Percentiles rank a stretch among this genome's conserved stretches.
Conservation (phyloP, 2,113 vertebrate species). For the Edolisoma coerulescens region DNA sequence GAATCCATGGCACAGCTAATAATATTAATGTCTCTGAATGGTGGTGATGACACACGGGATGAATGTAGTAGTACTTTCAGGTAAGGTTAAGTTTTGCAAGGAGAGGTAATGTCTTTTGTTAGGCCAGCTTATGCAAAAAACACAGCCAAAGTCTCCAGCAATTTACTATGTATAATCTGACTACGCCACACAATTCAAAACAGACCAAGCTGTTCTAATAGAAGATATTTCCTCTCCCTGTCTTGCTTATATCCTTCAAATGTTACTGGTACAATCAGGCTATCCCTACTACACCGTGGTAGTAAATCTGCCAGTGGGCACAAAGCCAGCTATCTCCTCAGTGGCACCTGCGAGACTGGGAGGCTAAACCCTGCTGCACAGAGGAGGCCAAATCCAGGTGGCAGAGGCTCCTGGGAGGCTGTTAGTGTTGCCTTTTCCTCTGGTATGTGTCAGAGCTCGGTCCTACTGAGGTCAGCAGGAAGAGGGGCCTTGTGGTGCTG, state of each 20-base stretch:
- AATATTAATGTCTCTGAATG: neutral
- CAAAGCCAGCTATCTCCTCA: neutral
- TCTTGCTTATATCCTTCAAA: neutral
- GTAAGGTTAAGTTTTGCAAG: neutral
- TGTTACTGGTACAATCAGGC: neutral
- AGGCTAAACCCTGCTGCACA: neutral
- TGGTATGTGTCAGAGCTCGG: neutral
- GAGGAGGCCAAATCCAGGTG: neutral
- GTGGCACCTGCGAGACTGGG: neutral
- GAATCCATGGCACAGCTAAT: neutral
- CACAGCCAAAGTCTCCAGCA: neutral
- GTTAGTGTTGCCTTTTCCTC: neutral
- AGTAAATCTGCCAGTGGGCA: neutral
- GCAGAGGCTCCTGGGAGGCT: rapidly evolving
- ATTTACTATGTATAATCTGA: neutral
- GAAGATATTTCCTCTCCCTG: neutral
- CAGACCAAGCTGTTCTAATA: neutral
- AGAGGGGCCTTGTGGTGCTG: neutral
- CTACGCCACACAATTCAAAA: conserved; percentile 17
- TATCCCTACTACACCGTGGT: neutral
- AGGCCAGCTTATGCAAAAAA: neutral
- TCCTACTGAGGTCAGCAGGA: neutral
- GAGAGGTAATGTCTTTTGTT: neutral
- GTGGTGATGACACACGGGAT: neutral
- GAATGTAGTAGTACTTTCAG: neutral